Conservation (phyloP, 2,797 vertebrate species). For the Pangasius krempfi region DNA sequence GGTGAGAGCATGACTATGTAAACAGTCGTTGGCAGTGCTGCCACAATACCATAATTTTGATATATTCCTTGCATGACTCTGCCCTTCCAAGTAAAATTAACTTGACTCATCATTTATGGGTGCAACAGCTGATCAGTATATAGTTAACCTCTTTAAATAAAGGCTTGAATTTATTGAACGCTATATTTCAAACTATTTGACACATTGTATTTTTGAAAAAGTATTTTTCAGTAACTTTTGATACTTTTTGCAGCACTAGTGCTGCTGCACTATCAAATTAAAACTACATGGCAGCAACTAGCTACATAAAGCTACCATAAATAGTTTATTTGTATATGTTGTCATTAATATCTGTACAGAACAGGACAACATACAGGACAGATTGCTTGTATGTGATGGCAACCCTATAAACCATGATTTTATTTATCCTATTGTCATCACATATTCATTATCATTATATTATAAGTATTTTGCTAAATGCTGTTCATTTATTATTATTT, state of each 20-base stretch:
- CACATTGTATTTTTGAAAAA: neutral
- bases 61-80: too few species aligned
- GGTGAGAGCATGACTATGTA: neutral
- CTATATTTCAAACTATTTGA: neutral
- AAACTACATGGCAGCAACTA: too few species aligned
- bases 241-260: neutral
- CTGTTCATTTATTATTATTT: neutral
- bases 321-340: too few species aligned
- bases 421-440: neutral
- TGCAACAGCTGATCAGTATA: neutral
- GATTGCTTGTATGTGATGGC: neutral
- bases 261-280: too few species aligned
- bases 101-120: too few species aligned
- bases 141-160: neutral
- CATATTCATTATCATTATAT: neutral
- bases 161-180: neutral
- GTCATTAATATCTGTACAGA: neutral
- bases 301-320: too few species aligned
- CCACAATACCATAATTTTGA: too few species aligned
- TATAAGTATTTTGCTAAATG: neutral
- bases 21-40: neutral
- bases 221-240: neutral
- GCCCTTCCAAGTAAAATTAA: too few species aligned
- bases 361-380: neutral
- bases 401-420: neutral